Conservation (phyloP, 2,113 vertebrate species). For the Glareola pratincola region DNA sequence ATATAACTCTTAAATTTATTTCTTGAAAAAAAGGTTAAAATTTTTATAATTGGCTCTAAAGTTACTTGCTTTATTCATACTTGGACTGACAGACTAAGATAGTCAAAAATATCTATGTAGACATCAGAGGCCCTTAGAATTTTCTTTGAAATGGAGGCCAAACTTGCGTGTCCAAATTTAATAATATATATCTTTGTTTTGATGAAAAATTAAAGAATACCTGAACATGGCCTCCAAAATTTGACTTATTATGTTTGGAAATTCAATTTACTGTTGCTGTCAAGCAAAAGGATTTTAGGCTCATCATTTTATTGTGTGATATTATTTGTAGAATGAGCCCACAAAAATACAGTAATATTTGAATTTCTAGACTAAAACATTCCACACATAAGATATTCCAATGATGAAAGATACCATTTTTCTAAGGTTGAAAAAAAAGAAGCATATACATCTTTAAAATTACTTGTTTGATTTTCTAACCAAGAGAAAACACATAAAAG, state of each 20-base stretch:
- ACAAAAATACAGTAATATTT: neutral
- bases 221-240: neutral
- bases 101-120: neutral
- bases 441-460: neutral
- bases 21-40: neutral
- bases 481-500: neutral
- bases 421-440: neutral
- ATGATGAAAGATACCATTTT: neutral
- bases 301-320: neutral
- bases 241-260: neutral
- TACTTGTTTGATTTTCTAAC: neutral
- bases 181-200: neutral
- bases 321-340: neutral
- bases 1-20: neutral
- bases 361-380: neutral
- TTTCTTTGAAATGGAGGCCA: neutral
- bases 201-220: neutral
- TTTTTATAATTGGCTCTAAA: neutral
- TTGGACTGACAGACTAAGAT: neutral
- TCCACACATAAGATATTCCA: neutral
- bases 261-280: neutral
- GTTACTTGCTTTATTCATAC: neutral
- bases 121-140: neutral
- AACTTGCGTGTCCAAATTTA: neutral
- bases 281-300: fast-evolving